A percentile compares a stretch with the other conserved stretches of the same genome.
phyloP scores from a whole-genome alignment of 2,113 vertebrate species.

The Probosciger aterrimus region DNA sequence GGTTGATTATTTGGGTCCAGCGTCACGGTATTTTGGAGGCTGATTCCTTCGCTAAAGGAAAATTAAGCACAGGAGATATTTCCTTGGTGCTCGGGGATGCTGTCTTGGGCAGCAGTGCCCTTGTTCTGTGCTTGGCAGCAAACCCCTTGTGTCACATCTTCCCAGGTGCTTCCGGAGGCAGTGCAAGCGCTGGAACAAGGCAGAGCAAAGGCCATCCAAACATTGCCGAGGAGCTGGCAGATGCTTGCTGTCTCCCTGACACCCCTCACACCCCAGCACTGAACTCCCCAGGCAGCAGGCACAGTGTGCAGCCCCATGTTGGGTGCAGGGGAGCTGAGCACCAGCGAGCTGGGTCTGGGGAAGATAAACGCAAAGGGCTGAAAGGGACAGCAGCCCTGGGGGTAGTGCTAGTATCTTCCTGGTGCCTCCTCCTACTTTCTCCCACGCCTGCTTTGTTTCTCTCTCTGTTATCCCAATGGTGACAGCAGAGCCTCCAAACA shows the following conservation, averaged over 20 bases:
- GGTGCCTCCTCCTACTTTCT: background rate
- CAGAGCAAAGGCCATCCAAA: background rate
- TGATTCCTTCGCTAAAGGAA: background rate
- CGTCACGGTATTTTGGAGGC: background rate
- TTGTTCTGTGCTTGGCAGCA: background rate
- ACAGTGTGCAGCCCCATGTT: background rate
- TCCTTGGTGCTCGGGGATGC: background rate
- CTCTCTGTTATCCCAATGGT: background rate
- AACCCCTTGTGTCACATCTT: background rate
- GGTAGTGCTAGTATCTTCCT: background rate
- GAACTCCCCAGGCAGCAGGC: accelerated
- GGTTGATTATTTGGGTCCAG: background rate
- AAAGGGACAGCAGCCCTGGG: background rate
- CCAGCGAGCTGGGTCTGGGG: accelerated
- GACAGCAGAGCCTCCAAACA: background rate
- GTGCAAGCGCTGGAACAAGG: background rate
- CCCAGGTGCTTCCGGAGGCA: background rate
- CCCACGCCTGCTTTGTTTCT: background rate
- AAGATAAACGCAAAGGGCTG: background rate
- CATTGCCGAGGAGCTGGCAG: background rate
- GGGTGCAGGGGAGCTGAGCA: background rate
- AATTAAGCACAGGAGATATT: background rate
- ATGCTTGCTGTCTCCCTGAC: background rate
- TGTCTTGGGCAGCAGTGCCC: background rate
- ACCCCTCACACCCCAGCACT: background rate